These are phyloP conservation scores for Omphaloscelis lunosa DNA, from an alignment of 2,888 invertebrate species.

Conservation along the genomic window DNA sequence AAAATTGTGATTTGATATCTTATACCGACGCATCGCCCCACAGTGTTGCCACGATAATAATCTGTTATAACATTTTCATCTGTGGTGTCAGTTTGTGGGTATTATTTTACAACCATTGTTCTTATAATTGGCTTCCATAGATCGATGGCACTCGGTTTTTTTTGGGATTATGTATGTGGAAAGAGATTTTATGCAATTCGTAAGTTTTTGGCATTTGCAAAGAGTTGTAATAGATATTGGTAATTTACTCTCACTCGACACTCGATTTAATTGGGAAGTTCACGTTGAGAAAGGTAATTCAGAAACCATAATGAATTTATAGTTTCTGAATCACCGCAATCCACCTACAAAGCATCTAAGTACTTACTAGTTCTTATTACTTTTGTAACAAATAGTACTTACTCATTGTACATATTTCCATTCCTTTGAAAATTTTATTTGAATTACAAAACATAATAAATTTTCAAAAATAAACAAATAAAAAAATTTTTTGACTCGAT, in stretches of 20 bases:
- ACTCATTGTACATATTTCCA: not conserved
- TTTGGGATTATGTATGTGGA: not conserved
- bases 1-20: slow-evolving; percentile 88
- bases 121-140: slow-evolving; percentile 47
- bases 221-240: not conserved
- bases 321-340: not conserved
- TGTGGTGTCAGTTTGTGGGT: slow-evolving; percentile 65
- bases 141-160: slow-evolving; percentile 13
- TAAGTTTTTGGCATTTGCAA: not conserved
- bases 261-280: not conserved
- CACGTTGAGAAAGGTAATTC: not conserved
- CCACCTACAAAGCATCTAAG: not conserved
- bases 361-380: not conserved
- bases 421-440: not conserved
- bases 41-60: slow-evolving; percentile 71
- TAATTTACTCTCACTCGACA: not conserved
- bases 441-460: not conserved
- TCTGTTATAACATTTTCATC: slow-evolving; percentile 74
- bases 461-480: not conserved
- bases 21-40: slow-evolving; percentile 71
- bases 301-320: not conserved
- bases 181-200: not conserved
- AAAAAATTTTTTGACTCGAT: not conserved
- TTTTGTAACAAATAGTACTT: not conserved
- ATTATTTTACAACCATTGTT: slow-evolving; percentile 62